Conservation (phyloP, 2,888 invertebrate species). For the Ornithoptera priamus region DNA sequence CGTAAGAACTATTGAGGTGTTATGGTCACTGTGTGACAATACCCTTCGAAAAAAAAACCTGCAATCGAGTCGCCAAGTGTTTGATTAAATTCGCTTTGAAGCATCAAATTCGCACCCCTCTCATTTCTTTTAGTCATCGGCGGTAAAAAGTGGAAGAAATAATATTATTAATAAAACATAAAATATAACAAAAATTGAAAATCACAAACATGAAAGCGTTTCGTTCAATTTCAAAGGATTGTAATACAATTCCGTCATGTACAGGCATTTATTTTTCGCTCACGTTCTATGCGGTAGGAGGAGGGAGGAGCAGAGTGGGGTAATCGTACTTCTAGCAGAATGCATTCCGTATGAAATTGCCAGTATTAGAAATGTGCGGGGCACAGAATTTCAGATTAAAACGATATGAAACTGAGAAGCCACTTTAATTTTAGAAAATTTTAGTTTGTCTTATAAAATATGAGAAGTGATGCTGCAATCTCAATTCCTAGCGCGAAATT, state of each 20-base stretch:
- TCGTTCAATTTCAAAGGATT: neutral
- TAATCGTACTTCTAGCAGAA: neutral
- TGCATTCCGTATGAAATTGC: constrained; percentile 8
- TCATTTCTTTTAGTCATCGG: neutral
- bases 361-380: constrained; percentile 2
- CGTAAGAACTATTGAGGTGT: no score
- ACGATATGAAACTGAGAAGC: neutral
- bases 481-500: neutral
- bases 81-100: no score
- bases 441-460: neutral
- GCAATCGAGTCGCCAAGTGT: no score
- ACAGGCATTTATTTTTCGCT: constrained; percentile 5
- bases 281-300: neutral
- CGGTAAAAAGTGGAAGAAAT: neutral
- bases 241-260: constrained; percentile 1
- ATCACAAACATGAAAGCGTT: neutral
- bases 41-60: no score
- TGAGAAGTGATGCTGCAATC: neutral
- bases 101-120: neutral
- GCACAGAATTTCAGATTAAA: constrained; percentile 3
- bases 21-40: no score
- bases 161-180: neutral
- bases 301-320: no score
- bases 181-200: neutral
- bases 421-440: neutral